These are phyloP conservation scores for Tuta absoluta DNA, from an alignment of 2,888 invertebrate species.

Conservation along the genomic window DNA sequence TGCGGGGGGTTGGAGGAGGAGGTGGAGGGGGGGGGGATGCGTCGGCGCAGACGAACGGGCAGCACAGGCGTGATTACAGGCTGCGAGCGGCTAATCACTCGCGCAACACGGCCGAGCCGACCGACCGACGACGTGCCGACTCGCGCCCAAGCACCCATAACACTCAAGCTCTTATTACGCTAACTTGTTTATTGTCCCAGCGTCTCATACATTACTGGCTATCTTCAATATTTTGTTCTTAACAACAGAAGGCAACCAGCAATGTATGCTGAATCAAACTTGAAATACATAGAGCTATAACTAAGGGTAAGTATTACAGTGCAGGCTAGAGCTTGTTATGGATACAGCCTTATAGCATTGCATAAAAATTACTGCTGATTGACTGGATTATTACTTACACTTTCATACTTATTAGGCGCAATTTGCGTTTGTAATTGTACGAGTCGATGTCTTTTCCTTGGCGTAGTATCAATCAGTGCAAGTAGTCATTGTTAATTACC, in stretches of 20 bases:
- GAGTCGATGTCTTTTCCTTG: constrained; percentile 17
- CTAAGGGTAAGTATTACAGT: neutral
- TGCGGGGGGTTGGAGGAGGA: constrained; percentile 37
- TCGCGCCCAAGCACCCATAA: constrained; percentile 44
- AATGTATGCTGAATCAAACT: neutral
- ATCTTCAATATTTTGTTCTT: neutral
- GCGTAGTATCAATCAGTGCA: neutral
- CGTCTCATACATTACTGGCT: no score
- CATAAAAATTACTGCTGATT: constrained; percentile 5
- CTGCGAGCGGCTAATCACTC: constrained; percentile 74
- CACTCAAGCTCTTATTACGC: neutral
- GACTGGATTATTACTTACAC: constrained; percentile 3
- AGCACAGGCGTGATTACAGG: constrained; percentile 77
- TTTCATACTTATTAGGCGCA: constrained; percentile 5
- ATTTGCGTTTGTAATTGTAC: neutral
- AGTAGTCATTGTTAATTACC: constrained; percentile 6
- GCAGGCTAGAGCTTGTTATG: neutral
- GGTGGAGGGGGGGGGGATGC: constrained; percentile 44
- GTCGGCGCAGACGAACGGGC: constrained; percentile 75
- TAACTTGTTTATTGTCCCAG: no score
- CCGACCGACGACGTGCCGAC: constrained; percentile 33
- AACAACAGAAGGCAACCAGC: neutral
- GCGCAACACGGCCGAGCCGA: constrained; percentile 58
- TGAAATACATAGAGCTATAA: no score
- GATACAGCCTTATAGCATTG: constrained; percentile 1